These are phyloP conservation scores for Rhynchotus rufescens DNA, from an alignment of 2,797 vertebrate genomes.

Conservation along the genomic window DNA sequence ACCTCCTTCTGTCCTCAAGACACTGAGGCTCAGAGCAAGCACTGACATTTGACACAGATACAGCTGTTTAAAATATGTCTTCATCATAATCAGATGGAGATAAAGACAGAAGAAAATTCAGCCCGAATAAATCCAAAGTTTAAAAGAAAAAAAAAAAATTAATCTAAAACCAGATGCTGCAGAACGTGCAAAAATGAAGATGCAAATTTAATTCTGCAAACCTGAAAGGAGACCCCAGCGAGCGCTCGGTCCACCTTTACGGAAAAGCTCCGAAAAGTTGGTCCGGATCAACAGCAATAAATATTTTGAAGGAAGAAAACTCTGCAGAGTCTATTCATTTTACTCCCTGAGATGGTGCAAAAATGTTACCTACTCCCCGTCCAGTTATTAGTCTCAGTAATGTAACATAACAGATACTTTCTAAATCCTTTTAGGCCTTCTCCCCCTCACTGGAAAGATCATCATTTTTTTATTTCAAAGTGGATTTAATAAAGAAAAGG, in stretches of 20 bases:
- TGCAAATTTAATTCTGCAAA: constrained; percentile 35
- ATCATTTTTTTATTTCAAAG: constrained; percentile 87
- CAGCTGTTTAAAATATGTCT: constrained; percentile 81
- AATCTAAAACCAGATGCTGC: constrained; percentile 68
- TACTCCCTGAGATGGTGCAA: constrained; percentile 80
- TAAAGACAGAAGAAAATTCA: constrained; percentile 56
- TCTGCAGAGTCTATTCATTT: constrained; percentile 73
- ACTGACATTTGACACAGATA: constrained; percentile 75
- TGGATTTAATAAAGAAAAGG: constrained; percentile 90
- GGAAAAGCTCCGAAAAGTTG: not conserved
- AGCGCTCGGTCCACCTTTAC: not conserved
- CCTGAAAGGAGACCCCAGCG: not conserved
- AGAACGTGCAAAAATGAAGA: constrained; percentile 26
- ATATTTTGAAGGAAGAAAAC: constrained; percentile 69
- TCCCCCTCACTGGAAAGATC: constrained; percentile 88
- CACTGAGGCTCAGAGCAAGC: constrained; percentile 63
- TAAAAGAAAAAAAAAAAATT: constrained; percentile 4
- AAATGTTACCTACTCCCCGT: constrained; percentile 84
- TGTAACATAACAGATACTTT: constrained; percentile 90
- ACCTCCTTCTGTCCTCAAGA: constrained; percentile 62
- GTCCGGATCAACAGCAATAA: constrained; percentile 51
- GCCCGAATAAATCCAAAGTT: constrained; percentile 49
- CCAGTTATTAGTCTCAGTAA: constrained; percentile 87
- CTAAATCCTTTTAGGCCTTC: constrained; percentile 87
- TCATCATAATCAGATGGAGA: constrained; percentile 78